Evolutionary conservation across 2,888 invertebrate genomes (phyloP), one percentile per base, ranked within the genome.

Genomic region (Petrophora chlorosata): DNA sequence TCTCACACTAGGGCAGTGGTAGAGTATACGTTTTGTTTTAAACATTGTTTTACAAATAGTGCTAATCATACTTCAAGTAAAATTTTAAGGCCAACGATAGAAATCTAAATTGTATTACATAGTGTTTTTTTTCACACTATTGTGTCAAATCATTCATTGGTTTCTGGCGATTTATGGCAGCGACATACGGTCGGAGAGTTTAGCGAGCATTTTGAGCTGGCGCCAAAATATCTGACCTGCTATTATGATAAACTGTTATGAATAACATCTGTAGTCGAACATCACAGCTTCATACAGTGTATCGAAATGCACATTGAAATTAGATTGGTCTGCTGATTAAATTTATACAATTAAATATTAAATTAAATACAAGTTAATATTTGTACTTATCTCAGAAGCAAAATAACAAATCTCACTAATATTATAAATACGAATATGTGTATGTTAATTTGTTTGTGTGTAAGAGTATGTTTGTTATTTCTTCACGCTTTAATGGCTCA

Each of bases 71-170:
- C 57, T 63, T 73, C 56, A 72, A 74, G 74, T 62, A 74, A 70
- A 70, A 56, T 50, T 65, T 57, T 71, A 67, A 78, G 76, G 75
- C 61, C 73, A 32, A 22, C 69, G 81, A 85, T 83, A 70, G 61
- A 56, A 66, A 83, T 82, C 82, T 78, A 69, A 76, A 80, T 77
- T 72, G 65, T 72, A 75, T 73, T 73, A 71, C 52, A 57, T 56
- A 53, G 53, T 65, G 61, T 70, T 67, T 67, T 53, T n/a, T 68
- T 82, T 85, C 85, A 75, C 84, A 84, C 79, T 71, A 82, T 84
- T 84, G 79, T 82, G 68, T 69, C 67, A 71, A 79, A 73, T 70
- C 65, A 68, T 75, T 76, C 70, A 75, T 70, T 61, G 65, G 60
- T 54, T 59, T 28, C 54, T 53, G 43, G 59, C 56, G 61, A 70